Conservation (phyloP, 2,113 vertebrate genomes). For the Boulengerochromis microlepis region DNA sequence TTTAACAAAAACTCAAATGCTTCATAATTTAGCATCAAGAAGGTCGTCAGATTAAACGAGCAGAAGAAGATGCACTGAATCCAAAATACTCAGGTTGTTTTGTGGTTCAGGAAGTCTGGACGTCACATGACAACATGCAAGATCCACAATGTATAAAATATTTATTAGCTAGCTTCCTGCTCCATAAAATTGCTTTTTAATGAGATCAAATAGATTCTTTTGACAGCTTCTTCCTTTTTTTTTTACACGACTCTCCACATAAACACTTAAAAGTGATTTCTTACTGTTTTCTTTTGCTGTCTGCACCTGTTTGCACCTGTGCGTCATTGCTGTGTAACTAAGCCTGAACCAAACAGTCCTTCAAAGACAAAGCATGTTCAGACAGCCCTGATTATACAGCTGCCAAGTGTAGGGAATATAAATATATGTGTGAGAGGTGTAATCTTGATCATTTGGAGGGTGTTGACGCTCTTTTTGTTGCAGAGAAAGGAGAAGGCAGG, state of each 20-base stretch:
- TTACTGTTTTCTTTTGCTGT: not conserved
- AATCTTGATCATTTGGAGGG: not conserved
- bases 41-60: not conserved
- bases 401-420: not conserved
- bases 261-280: not conserved
- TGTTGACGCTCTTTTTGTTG: not conserved
- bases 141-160: rapidly evolving
- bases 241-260: not conserved
- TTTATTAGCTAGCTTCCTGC: not conserved
- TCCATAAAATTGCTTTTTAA: not conserved
- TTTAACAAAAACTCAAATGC: not conserved
- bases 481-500: not conserved
- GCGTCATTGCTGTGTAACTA: not conserved
- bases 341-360: not conserved
- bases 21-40: not conserved
- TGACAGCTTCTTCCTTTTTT: not conserved
- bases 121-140: not conserved
- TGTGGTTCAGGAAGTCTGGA: not conserved
- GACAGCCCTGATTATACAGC: not conserved
- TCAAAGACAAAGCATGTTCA: not conserved
- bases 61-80: rapidly evolving
- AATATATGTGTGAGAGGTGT: not conserved
- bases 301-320: rapidly evolving
- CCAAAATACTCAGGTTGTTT: rapidly evolving
- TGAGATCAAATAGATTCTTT: not conserved